phyloP scores from a whole-genome alignment of 2,888 invertebrate genomes.

The Megaustenia siamemsis region DNA sequence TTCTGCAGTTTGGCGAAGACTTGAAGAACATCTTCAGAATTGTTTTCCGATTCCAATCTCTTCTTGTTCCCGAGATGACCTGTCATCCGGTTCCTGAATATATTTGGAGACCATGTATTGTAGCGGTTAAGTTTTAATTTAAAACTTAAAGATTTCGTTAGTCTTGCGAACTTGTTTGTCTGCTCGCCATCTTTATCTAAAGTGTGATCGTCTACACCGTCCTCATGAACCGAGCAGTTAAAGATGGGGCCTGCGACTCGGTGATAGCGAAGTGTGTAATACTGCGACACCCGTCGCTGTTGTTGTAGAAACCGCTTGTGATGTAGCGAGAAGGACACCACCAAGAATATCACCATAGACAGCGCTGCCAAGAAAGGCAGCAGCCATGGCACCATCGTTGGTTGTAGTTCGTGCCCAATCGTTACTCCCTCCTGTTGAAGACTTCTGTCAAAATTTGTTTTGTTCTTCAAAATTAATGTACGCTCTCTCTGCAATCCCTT shows the following conservation, averaged over 20 bases:
- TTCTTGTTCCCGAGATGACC: neutral
- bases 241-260: constrained; percentile 40
- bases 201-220: no score
- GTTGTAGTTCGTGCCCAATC: neutral
- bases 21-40: neutral
- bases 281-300: constrained; percentile 17
- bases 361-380: constrained; percentile 31
- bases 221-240: neutral
- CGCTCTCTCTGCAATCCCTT: neutral
- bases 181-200: neutral
- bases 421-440: neutral
- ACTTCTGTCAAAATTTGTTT: neutral
- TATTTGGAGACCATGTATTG: constrained; percentile 39
- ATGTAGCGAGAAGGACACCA: constrained; percentile 30
- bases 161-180: neutral
- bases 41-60: neutral
- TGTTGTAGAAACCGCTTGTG: constrained; percentile 28
- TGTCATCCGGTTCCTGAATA: constrained; percentile 12
- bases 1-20: neutral
- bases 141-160: neutral
- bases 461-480: neutral
- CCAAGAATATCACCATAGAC: constrained; percentile 35
- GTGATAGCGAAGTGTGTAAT: constrained; percentile 11
- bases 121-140: constrained; percentile 3
- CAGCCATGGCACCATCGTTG: constrained; percentile 35